These are phyloP conservation scores for Rhynchomys soricoides DNA, from an alignment of 2,113 vertebrate species.

Conservation along the genomic window DNA sequence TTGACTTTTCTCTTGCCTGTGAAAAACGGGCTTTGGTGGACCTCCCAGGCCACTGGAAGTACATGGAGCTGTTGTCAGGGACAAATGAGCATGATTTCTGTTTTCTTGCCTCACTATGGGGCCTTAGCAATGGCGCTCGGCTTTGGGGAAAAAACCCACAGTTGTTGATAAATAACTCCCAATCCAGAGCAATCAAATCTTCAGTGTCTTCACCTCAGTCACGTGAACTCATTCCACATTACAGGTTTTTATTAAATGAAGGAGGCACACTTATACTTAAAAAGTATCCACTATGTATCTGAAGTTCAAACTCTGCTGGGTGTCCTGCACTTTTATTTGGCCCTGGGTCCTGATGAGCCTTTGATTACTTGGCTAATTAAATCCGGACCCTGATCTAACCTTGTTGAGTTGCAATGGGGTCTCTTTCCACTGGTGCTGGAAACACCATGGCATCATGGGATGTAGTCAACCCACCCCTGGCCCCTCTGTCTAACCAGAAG, in stretches of 20 bases:
- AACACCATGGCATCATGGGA: rapidly evolving
- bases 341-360: background rate
- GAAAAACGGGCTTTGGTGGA: background rate
- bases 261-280: background rate
- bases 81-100: background rate
- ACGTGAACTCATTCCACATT: background rate
- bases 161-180: background rate
- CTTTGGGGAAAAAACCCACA: background rate
- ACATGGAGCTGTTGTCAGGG: background rate
- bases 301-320: background rate
- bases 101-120: background rate
- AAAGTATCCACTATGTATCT: background rate
- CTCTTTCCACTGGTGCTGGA: background rate
- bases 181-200: background rate
- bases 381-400: background rate
- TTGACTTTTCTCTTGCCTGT: background rate
- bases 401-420: background rate
- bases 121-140: background rate
- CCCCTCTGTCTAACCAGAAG: no score
- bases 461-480: rapidly evolving
- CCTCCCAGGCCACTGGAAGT: background rate
- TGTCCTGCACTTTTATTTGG: background rate
- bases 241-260: background rate
- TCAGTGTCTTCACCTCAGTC: background rate
- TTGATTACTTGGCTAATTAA: background rate